Evolutionary conservation across 2,888 invertebrate species (phyloP), one percentile per base, ranked within the genome.

Genomic region (Agrochola circellaris): DNA sequence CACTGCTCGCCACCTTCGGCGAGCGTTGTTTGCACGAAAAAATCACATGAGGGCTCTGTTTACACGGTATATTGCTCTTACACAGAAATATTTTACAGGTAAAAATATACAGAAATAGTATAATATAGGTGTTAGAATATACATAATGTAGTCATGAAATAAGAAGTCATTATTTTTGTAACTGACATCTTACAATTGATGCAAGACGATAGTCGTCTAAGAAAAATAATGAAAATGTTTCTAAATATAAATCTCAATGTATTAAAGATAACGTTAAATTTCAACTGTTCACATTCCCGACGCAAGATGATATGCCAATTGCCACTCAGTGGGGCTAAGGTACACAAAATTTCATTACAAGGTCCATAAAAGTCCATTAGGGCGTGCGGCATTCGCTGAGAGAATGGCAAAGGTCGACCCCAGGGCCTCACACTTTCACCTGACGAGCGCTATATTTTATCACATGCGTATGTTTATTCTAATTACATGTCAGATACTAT

Each of bases 341-440:
- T 89, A 92, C 88, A 91, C 92, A 93, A 91, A 93, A 93, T 93
- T 92, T 92, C 91, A 93, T 94, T 92, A 94, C 85, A 89, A 90
- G 90, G 90, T 87, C 91, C 91, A 92, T 92, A 93, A 93, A 93
- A 93, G 92, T 92, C 94, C 93, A 94, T 94, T 94, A 94, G 91
- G 86, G 83, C 73, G 85, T 85, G 89, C 88, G 88, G 84, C 88
- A 89, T 89, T 88, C 75, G 73, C 77, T 81, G 82, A 80, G 90
- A 86, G 89, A 93, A 94, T 91, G 90, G 87, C 89, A 92, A 92
- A 92, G 93, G 93, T 93, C 92, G 86, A 88, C 84, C 84, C 82
- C 84, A 83, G 81, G n/a, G 84, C 83, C 85, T 79, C 77, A 69
- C 82, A 75, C 81, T 80, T 84, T 81, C 79, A 85, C 84, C 80